Percentiles rank a stretch among this genome's conserved stretches.
phyloP scores from a whole-genome alignment of 2,888 invertebrate species.

The Phyto melanocephala region DNA sequence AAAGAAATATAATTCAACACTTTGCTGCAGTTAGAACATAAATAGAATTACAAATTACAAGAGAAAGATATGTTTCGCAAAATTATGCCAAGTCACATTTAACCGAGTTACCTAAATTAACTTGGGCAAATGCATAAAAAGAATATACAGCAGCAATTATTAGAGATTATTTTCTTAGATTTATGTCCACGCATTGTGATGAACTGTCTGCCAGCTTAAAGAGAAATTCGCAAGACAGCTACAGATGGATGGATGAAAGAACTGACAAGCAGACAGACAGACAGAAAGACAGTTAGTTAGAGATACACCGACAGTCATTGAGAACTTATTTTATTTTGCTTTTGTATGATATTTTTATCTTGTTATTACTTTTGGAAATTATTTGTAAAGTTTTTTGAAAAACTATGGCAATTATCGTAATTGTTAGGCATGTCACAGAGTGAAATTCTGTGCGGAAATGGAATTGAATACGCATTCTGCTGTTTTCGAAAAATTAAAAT shows the following conservation, averaged over 20 bases:
- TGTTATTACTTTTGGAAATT: not conserved
- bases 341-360: too few relatives aligned
- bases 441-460: too few relatives aligned
- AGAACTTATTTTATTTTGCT: not conserved
- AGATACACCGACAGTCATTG: not conserved
- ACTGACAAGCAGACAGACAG: not conserved
- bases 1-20: not conserved
- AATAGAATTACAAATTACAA: constrained; percentile 10
- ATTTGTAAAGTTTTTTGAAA: constrained; percentile 20
- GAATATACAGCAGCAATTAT: not conserved
- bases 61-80: constrained; percentile 1
- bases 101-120: constrained; percentile 65
- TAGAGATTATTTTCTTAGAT: not conserved
- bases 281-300: not conserved
- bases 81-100: constrained; percentile 64
- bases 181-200: constrained; percentile 28
- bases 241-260: too few relatives aligned
- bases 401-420: constrained; percentile 37
- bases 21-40: constrained; percentile 9
- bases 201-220: not conserved
- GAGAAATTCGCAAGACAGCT: not conserved
- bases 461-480: too few relatives aligned
- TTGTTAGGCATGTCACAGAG: too few relatives aligned
- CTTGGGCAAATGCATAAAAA: not conserved
- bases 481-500: too few relatives aligned